Evolutionary conservation across 2,888 invertebrate species (phyloP), one percentile per base, ranked within the genome.

Genomic region (Dasysyrphus tricinctus): DNA sequence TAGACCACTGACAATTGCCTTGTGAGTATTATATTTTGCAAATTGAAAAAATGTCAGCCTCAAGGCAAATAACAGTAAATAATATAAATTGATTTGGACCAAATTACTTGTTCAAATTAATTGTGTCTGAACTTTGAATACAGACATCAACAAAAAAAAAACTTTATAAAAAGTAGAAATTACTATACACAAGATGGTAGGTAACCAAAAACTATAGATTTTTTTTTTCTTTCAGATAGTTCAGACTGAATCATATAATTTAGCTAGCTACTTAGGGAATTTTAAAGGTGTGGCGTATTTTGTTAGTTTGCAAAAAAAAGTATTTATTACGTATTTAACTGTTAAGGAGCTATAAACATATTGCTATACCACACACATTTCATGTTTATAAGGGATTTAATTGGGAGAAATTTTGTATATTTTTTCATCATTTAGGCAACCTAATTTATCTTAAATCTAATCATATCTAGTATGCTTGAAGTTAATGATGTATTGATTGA

Each of bases 361-460:
- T 34, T 16, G 12, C 16, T 9, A 7, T 57, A 39, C 59, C 16
- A 59, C 19, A 42, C 19, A 42, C 6, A 24, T 61, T 24, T 61
- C 11, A 14, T 6, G 14, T 59, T 59, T 16, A 39, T 24, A 2
- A n/a, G 11, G 11, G 7, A 39, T 37, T 59, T 37, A 19, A 59
- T 59, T 37, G 16, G 34, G 16, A 57, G 16, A 16, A 37, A 57
- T 59, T 61, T 14, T 24, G 8, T 39, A 19, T 3, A 39, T 14
- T 61, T 32, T 59, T 39, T 61, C 39, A 14, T 39, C 14, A 61
- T 42, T 12, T 39, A 61, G 39, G 14, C 24, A 24, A 61, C 4
- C 39, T 61, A 24, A 61, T 61, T 61, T 61, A 61, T 61, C 39
- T 61, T 32, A 7, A 61, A 61, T 61, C 12, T 39, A 42, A 61